These are phyloP conservation scores for Eumaeus atala DNA, from an alignment of 1,140 invertebrate species.

Conservation along the genomic window DNA sequence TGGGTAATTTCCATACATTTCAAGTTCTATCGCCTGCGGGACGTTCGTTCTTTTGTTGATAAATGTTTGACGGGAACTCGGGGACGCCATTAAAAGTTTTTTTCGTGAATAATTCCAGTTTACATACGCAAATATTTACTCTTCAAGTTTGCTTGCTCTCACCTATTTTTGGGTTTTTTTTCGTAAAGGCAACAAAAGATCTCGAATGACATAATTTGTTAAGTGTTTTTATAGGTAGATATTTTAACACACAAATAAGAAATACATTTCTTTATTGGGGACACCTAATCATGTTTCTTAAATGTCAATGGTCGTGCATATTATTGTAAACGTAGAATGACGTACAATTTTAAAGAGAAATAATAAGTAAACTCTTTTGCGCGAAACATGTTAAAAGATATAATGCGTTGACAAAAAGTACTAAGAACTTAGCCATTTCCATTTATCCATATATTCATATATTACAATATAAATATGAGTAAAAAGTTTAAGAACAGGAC, in stretches of 20 bases:
- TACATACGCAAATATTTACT: conserved; percentile 74
- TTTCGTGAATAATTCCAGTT: conserved; percentile 74
- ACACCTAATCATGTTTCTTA: no score
- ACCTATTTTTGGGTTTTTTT: conserved; percentile 70
- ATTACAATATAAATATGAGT: conserved; percentile 7
- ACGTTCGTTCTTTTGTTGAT: conserved; percentile 75
- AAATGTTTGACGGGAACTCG: conserved; percentile 74
- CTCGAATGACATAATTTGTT: conserved; percentile 41
- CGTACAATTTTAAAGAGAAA: no score
- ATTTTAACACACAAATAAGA: no score
- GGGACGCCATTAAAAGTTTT: conserved; percentile 74
- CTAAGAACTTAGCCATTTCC: no score
- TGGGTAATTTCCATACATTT: conserved; percentile 74
- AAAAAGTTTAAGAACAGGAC: conserved; percentile 17
- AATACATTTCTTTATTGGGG: no score
- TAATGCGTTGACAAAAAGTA: no score
- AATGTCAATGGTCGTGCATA: no score
- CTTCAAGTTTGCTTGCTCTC: conserved; percentile 63
- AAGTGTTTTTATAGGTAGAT: no score
- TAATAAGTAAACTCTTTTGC: no score
- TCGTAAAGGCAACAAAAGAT: conserved; percentile 40
- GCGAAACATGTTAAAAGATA: no score
- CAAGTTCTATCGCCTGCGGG: conserved; percentile 73
- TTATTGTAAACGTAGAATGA: no score
- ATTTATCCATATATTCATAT: not conserved